phyloP scores from a whole-genome alignment of 2,113 vertebrate species.

The Hippocampus zosterae region DNA sequence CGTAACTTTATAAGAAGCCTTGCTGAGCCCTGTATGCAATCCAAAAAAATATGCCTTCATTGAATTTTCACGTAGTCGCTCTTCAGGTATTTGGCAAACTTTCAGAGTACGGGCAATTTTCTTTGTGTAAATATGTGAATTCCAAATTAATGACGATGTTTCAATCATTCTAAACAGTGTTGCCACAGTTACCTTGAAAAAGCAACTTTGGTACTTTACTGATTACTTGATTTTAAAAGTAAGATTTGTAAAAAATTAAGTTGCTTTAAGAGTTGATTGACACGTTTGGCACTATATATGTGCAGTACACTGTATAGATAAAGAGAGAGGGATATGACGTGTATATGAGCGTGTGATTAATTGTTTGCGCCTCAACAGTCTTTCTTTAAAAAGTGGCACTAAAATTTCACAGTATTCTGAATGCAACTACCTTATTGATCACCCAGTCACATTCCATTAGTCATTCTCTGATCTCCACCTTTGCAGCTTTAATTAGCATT shows the following conservation, averaged over 20 bases:
- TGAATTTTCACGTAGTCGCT: neutral
- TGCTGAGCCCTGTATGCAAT: neutral
- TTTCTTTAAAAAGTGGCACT: slow-evolving; percentile 6
- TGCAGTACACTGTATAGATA: too few species aligned
- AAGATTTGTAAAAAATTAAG: too few species aligned
- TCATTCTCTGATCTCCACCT: slow-evolving; percentile 18
- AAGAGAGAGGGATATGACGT: too few species aligned
- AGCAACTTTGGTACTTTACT: too few species aligned
- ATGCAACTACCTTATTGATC: slow-evolving; percentile 7
- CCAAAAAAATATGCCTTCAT: neutral
- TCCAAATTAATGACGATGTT: neutral
- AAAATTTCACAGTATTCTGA: slow-evolving; percentile 18
- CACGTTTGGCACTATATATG: too few species aligned
- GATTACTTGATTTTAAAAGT: too few species aligned
- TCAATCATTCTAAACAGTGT: neutral
- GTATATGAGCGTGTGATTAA: too few species aligned
- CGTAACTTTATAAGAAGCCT: neutral
- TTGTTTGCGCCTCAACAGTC: neutral
- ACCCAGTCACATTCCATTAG: slow-evolving; percentile 13
- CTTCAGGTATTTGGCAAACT: neutral
- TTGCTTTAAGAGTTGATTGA: too few species aligned
- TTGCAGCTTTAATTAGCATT: slow-evolving; percentile 35
- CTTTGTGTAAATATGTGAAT: neutral
- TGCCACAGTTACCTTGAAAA: too few species aligned
- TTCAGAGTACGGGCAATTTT: neutral